Conservation (phyloP, 2,113 vertebrate species). For the rat (Rattus norvegicus) region DNA sequence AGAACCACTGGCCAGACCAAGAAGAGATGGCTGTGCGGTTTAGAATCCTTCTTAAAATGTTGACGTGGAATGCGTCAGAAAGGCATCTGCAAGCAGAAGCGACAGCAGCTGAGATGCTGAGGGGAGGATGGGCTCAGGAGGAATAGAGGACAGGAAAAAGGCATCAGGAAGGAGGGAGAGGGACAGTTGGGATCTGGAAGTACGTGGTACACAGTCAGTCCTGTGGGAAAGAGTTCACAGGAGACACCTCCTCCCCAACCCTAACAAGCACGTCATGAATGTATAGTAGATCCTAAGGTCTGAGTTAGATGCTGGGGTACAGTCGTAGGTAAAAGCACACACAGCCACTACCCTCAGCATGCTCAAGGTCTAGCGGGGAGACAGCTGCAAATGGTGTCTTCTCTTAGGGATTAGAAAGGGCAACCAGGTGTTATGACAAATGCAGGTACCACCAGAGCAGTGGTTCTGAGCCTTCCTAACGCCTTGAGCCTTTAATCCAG, state of each 20-base stretch:
- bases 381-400: background rate
- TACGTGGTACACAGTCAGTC: background rate
- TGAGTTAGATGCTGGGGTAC: background rate
- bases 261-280: background rate
- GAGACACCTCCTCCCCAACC: background rate
- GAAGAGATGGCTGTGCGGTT: background rate
- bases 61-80: background rate
- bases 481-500: background rate
- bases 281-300: background rate
- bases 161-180: background rate
- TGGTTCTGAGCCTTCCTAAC: background rate
- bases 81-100: background rate
- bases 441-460: background rate
- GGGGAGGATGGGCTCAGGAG: background rate
- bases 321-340: background rate
- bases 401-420: background rate
- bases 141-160: background rate
- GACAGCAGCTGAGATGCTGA: background rate
- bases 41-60: background rate
- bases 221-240: background rate
- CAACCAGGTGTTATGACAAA: background rate
- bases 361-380: background rate
- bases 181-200: background rate
- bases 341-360: background rate
- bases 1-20: background rate